These are phyloP conservation scores for Pocillopora damicornis DNA, from an alignment of 64 coral and sea anemone species.

Conservation along the genomic window DNA sequence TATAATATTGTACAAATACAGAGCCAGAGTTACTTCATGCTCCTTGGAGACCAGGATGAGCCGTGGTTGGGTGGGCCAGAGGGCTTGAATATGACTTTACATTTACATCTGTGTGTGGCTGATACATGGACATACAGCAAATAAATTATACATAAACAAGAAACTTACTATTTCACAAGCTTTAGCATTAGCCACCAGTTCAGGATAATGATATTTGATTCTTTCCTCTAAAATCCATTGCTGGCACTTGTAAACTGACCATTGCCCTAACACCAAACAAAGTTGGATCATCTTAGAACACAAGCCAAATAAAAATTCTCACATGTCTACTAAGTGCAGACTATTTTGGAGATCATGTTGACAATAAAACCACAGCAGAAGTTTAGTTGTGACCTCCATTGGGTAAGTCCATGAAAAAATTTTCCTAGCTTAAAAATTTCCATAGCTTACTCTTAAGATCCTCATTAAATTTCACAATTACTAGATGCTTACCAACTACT, in stretches of 20 bases:
- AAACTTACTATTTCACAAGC: neutral
- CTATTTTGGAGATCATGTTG: neutral
- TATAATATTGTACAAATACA: no score
- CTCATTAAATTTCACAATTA: no score
- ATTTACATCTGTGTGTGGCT: no score
- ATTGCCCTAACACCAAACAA: slow-evolving; percentile 36
- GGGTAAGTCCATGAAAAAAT: no score
- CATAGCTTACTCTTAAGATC: no score
- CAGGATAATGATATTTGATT: slow-evolving; percentile 59
- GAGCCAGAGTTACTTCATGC: no score
- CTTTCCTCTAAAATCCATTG: slow-evolving; percentile 54
- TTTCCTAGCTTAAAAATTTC: no score
- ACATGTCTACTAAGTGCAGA: neutral
- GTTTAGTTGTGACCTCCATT: no score
- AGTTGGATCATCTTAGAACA: neutral
- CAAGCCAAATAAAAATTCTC: neutral
- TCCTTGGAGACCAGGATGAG: no score
- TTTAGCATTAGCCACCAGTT: slow-evolving; percentile 48
- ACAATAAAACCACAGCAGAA: no score
- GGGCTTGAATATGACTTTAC: no score
- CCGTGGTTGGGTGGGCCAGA: no score
- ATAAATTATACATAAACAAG: neutral
- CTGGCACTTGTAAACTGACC: slow-evolving; percentile 31
- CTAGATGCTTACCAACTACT: neutral
- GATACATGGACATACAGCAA: neutral